Conservation (phyloP, 2,797 vertebrate species). For the Pangasius larnaudii region DNA sequence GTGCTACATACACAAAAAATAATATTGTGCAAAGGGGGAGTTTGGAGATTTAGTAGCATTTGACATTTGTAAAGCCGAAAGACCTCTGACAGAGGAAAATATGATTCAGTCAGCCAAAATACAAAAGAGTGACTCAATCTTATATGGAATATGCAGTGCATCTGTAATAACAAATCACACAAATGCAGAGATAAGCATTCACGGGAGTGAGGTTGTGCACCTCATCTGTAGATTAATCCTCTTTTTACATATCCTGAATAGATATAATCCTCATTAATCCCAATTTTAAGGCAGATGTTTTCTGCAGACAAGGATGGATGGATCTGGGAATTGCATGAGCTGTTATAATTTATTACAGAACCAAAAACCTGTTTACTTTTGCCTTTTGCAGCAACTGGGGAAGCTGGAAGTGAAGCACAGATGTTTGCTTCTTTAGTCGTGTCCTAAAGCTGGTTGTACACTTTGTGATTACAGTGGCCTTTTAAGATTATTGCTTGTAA, state of each 20-base stretch:
- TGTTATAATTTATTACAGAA: conserved; percentile 37
- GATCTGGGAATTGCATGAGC: conserved; percentile 29
- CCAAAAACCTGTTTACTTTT: conserved; percentile 18
- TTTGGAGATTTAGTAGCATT: conserved; percentile 37
- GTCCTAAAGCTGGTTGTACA: background rate
- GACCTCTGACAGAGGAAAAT: conserved; percentile 28
- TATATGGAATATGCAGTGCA: conserved; percentile 23
- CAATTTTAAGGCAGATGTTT: conserved; percentile 47
- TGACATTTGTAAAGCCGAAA: conserved; percentile 53
- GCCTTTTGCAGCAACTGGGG: background rate
- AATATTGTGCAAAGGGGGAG: conserved; percentile 37
- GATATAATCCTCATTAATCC: conserved; percentile 48
- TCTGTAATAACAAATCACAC: conserved; percentile 32
- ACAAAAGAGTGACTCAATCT: conserved; percentile 36
- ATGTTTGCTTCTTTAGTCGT: background rate
- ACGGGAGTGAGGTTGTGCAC: background rate
- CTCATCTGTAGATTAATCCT: conserved; percentile 36
- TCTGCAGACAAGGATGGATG: conserved; percentile 36
- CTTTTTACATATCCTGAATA: conserved; percentile 37
- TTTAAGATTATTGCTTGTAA: background rate
- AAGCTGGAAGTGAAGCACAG: background rate
- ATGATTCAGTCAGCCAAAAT: conserved; percentile 44
- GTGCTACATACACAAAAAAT: conserved; percentile 32
- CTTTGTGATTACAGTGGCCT: background rate
- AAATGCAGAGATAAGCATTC: conserved; percentile 14